Base-by-base conservation (phyloP, 2,113 vertebrate genomes). In the Heloderma charlesbogerti region DNA sequence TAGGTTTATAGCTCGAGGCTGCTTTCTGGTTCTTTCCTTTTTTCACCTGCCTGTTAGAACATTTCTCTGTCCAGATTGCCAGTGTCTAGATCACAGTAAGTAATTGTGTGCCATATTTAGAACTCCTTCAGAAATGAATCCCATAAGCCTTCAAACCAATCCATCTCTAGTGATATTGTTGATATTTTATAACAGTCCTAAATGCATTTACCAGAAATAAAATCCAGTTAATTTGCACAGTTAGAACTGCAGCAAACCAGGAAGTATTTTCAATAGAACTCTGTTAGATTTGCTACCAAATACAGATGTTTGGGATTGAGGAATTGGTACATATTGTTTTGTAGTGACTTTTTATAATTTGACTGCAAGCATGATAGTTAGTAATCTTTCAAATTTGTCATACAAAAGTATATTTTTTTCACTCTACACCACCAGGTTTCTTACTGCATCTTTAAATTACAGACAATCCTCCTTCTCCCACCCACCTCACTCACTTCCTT, bases 11-110 rank as follows among this genome's bases (percentile, higher is more conserved):
- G 89, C 88, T 66, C 29, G 77, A 86, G 88, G 60, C 37, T 54
- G 34, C 60, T 83, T 84, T 66, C 18, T 88, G 78, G 88, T 45
- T 37, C 85, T 90, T 51, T 37, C 80, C 51, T 85, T 90, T 94
- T 92, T 7, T 0, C 75, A 54, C 86, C 85, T 85, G 89, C 89
- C 90, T 92, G 87, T 88, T 37, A 69, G 84, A 84, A 48, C 88
- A 27, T 86, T 91, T 0, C 90, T 93, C 91, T 91, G 37, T 93
- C 87, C 90, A 67, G 67, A 37, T 82, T 66, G 51, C 3, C 69
- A 22, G 40, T 84, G 40, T n/a, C 0, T 0, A 94, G 72, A 67
- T 75, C 45, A 91, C 72, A 60, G 96, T 96, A 92, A 97, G 94
- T 95, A 82, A 40, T 88, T 90, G 45, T 86, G 31, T 60, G 20